These are phyloP conservation scores for Pogonocichla stellata DNA, from an alignment of 2,113 vertebrate genomes.

Conservation along the genomic window DNA sequence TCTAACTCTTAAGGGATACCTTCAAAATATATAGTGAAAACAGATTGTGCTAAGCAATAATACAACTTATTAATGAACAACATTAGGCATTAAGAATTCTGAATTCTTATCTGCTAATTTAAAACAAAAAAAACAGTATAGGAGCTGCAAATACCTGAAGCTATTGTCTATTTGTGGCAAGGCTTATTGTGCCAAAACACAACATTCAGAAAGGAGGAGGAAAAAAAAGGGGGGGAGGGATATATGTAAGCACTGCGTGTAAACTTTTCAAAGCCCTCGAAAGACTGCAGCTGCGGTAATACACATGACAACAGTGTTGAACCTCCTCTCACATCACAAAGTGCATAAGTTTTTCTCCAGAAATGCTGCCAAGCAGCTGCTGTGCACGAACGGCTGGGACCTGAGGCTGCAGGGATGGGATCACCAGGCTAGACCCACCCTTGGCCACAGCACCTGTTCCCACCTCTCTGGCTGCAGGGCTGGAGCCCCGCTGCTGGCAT, in stretches of 20 bases:
- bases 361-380: neutral
- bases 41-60: slow-evolving; percentile 7
- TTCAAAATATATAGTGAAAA: neutral
- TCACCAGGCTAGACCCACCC: fast-evolving
- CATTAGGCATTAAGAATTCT: slow-evolving; percentile 1
- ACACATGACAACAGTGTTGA: neutral
- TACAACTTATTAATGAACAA: neutral
- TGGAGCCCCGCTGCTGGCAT: neutral
- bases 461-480: fast-evolving
- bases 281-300: neutral
- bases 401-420: neutral
- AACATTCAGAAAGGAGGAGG: neutral
- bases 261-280: neutral
- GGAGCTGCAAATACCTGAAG: neutral
- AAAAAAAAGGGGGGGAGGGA: neutral
- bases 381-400: fast-evolving
- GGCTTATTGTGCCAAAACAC: neutral
- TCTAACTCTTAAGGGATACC: neutral
- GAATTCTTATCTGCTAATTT: slow-evolving; percentile 9
- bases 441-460: neutral
- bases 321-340: slow-evolving; percentile 10
- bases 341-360: slow-evolving; percentile 50
- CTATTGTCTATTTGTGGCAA: neutral
- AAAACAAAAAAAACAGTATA: neutral
- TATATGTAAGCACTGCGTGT: slow-evolving; percentile 22